These are phyloP conservation scores for Penaeus monodon DNA, from an alignment of 2,888 invertebrate species.

Conservation along the genomic window DNA sequence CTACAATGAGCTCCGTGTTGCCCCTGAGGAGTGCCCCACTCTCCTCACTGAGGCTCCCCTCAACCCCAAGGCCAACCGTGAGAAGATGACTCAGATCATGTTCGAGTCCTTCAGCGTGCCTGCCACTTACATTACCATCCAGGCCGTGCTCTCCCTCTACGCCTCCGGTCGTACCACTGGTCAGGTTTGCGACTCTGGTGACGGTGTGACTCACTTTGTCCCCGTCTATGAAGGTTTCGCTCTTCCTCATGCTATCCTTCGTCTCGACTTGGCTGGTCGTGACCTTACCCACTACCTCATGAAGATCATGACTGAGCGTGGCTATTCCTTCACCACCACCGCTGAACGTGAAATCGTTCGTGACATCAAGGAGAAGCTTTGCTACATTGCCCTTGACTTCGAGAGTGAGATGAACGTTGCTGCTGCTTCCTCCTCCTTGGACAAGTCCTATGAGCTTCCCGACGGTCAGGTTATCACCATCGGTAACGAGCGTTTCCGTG, in stretches of 20 bases:
- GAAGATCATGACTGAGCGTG: constrained; percentile 33
- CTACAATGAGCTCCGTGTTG: constrained; percentile 71
- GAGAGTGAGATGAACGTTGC: constrained; percentile 77
- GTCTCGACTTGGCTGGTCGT: constrained; percentile 4
- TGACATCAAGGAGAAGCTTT: constrained; percentile 12
- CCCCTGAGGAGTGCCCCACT: constrained; percentile 69
- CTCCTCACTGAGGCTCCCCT: constrained; percentile 88
- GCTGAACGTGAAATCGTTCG: constrained; percentile 18
- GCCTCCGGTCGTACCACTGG: constrained; percentile 47
- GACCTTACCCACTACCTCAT: constrained; percentile 17
- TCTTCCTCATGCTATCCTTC: constrained; percentile 13
- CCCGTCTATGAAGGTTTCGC: constrained; percentile 15
- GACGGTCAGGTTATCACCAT: constrained; percentile 93
- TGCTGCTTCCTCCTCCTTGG: constrained; percentile 72
- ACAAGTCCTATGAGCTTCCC: constrained; percentile 81
- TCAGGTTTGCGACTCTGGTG: constrained; percentile 3
- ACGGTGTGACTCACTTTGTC: constrained; percentile 1
- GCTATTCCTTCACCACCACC: constrained; percentile 10
- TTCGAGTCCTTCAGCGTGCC: constrained; percentile 81
- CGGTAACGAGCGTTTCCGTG: constrained; percentile 91
- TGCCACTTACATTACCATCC: constrained; percentile 28
- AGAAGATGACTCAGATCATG: constrained; percentile 88
- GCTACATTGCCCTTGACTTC: constrained; percentile 34
- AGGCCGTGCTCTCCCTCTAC: constrained; percentile 26
- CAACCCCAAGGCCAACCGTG: constrained; percentile 94